A percentile compares a stretch with the other conserved stretches of the same genome.
Conservation (phyloP, 1,140 invertebrate species). For the Sycobia sp. region DNA sequence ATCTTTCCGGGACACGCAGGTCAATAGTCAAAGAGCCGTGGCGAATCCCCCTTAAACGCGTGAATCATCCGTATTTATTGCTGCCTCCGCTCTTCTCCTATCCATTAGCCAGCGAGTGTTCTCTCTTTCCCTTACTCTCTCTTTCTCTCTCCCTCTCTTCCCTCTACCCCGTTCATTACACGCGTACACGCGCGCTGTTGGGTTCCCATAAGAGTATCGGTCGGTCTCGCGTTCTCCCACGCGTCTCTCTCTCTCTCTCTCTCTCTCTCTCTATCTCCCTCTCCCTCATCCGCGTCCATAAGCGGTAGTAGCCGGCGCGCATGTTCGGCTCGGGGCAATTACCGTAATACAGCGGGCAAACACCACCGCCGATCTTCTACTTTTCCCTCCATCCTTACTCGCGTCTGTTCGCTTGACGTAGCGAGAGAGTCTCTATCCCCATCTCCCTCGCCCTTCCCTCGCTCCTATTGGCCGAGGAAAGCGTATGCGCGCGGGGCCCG, state of each 20-base stretch:
- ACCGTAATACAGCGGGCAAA: constrained; percentile 49
- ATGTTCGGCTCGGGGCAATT: constrained; percentile 46
- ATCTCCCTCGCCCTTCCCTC: background rate
- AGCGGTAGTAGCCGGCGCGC: too few relatives aligned
- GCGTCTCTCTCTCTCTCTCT: constrained; percentile 15
- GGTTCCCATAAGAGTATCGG: constrained; percentile 46
- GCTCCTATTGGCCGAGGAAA: too few relatives aligned
- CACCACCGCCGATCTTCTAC: constrained; percentile 15
- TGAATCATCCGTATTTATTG: too few relatives aligned
- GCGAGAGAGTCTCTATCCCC: background rate
- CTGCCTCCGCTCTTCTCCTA: background rate
- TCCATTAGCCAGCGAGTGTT: too few relatives aligned
- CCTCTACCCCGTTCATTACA: constrained; percentile 4
- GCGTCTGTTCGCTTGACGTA: background rate
- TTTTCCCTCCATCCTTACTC: background rate
- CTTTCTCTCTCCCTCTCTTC: background rate
- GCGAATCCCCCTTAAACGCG: too few relatives aligned
- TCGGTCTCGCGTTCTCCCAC: constrained; percentile 43
- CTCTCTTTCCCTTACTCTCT: background rate
- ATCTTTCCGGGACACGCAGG: too few relatives aligned
- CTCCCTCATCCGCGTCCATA: too few relatives aligned
- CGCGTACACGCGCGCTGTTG: background rate
- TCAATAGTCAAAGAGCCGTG: too few relatives aligned
- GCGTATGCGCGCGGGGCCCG: too few relatives aligned
- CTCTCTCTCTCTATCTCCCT: constrained; percentile 7